Evolutionary conservation across 1,140 invertebrate genomes (phyloP).

Genomic region (Leptoteleia sp.): DNA sequence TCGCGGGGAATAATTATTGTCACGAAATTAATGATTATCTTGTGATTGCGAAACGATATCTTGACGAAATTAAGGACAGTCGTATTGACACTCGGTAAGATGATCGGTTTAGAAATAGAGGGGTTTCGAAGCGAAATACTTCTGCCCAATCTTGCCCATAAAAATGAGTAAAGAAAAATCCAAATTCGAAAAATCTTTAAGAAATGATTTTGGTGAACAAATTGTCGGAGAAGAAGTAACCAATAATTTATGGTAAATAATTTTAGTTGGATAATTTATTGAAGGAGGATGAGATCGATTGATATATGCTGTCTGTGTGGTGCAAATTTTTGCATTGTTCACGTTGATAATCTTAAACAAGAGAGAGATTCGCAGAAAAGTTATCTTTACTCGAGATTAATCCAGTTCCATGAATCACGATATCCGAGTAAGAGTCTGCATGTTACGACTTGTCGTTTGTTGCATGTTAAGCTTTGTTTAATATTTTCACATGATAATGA

Average conservation of each 20-base stretch:
- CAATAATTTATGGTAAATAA: too few species aligned
- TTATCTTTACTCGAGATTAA: slow-evolving; percentile 59
- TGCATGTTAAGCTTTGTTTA: slow-evolving; percentile 42
- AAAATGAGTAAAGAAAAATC: too few species aligned
- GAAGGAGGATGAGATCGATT: too few species aligned
- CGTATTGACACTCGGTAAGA: slow-evolving; percentile 31
- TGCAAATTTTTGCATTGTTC: slow-evolving; percentile 33
- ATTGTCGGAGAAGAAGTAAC: too few species aligned
- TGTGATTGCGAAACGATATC: slow-evolving; percentile 44
- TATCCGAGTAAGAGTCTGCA: slow-evolving; percentile 52
- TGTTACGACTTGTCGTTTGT: slow-evolving; percentile 41
- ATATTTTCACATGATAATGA: slow-evolving; percentile 40
- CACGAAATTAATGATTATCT: slow-evolving; percentile 47
- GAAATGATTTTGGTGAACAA: too few species aligned
- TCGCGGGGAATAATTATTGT: slow-evolving; percentile 41
- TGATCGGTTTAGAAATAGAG: slow-evolving; percentile 26
- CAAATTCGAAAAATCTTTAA: too few species aligned
- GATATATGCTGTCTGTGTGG: slow-evolving; percentile 7
- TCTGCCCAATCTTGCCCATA: too few species aligned
- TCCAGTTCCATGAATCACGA: slow-evolving; percentile 56
- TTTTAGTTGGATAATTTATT: too few species aligned
- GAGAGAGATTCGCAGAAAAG: slow-evolving; percentile 59
- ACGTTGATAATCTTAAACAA: slow-evolving; percentile 37
- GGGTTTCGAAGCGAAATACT: not conserved
- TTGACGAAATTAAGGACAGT: slow-evolving; percentile 47